Base-by-base conservation (phyloP, 1,140 invertebrate genomes). In the Homarus americanus region DNA sequence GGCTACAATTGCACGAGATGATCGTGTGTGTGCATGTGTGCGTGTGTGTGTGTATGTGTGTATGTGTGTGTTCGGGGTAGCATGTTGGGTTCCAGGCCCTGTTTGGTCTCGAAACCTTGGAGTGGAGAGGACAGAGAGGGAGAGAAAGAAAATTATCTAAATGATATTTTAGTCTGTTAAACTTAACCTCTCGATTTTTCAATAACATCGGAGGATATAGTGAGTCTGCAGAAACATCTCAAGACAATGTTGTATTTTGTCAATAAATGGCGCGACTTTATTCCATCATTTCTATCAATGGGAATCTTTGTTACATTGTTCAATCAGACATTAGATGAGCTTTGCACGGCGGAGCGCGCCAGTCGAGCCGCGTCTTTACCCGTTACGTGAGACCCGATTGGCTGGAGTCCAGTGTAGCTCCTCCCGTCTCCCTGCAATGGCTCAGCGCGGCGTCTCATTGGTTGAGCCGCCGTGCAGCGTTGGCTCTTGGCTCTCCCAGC, bases 231-330 rank as follows among this genome's bases (percentile, higher is more conserved):
- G 53, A 20, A 9, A 7, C 53, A 69, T 66, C 80, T 40, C 17
- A 17, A 20, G 82, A 83, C 63, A 83, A 69, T 38, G 17, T 36
- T n/a, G 38, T 34, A 66, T 40, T 69, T 83, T 53, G 36, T 5
- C 24, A 66, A 83, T n/a, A 34, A 69, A 83, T 40, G 34, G 36
- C 36, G 53, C 0, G 69, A 41, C 53, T 83, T 40, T 69, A 83
- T 69, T 69, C 63, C 58, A 69, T 83, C 49, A 83, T 83, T 66
- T 66, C 63, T 83, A 83, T 83, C 82, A 69, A 83, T 83, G n/a
- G 58, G 82, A 41, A 83, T 63, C 58, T 83, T 83, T 69, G 82
- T 63, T 69, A 66, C 82, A 66, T 69, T 83, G 82, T 83, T 83
- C 82, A 83, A 69, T 83, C 82, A 69, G 82, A 38, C 82, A 63